Percentiles rank a stretch among this genome's conserved stretches.
Conservation (phyloP, 2,888 invertebrate genomes). For the Caenorhabditis sp. region DNA sequence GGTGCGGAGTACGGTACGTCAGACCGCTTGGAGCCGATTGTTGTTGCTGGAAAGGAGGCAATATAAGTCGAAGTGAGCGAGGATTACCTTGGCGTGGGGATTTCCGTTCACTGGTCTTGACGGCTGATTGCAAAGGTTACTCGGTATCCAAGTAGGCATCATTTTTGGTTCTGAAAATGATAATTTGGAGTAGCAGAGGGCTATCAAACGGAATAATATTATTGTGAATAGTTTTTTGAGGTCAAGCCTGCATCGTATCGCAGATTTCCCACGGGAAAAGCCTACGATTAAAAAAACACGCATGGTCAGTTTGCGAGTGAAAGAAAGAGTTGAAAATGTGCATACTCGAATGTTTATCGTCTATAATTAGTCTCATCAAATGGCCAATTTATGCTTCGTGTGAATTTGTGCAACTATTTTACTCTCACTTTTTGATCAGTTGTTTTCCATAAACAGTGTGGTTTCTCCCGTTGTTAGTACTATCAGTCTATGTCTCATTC, state of each 20-base stretch:
- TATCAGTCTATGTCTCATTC: slow-evolving; percentile 10
- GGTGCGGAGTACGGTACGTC: slow-evolving; percentile 10
- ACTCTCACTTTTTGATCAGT: neutral
- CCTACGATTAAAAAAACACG: neutral
- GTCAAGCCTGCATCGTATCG: too few relatives aligned
- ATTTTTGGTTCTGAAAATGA: slow-evolving; percentile 9
- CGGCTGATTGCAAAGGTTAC: slow-evolving; percentile 10
- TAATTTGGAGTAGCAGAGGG: too few relatives aligned
- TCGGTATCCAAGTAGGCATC: slow-evolving; percentile 28
- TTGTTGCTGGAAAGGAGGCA: neutral
- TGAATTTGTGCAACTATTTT: neutral
- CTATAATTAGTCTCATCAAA: slow-evolving; percentile 20
- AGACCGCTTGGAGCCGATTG: slow-evolving; percentile 35
- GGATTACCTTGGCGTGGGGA: slow-evolving; percentile 7
- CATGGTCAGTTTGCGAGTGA: too few relatives aligned
- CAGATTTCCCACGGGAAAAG: too few relatives aligned
- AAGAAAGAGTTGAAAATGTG: too few relatives aligned
- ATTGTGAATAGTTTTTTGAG: too few relatives aligned
- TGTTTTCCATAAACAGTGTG: too few relatives aligned
- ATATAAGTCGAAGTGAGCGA: neutral
- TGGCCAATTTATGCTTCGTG: neutral
- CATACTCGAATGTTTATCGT: neutral
- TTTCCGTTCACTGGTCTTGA: slow-evolving; percentile 5
- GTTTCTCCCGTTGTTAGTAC: slow-evolving; percentile 5
- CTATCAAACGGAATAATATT: too few relatives aligned